Evolutionary conservation across 1,140 invertebrate genomes (phyloP), one percentile per base, ranked within the genome.

Genomic region (Cydia amplana): DNA sequence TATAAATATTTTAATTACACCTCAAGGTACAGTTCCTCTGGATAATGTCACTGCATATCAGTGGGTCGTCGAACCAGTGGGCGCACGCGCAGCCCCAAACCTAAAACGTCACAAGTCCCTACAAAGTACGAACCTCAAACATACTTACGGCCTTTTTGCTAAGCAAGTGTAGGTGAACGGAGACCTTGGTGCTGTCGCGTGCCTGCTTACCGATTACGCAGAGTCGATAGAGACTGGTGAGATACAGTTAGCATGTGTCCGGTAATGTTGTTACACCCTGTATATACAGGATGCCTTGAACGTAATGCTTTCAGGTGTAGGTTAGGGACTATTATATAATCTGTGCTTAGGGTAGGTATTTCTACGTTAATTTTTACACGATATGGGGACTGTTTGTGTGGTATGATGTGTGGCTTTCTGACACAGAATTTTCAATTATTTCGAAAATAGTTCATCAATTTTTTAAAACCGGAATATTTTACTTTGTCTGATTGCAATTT

Each of bases 21-120:
- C 18, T 60, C 20, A 60, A 60, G 28, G 64, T 36, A 65, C 14
- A 23, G 9, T 32, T 70, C 65, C 36, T 70, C 16, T 16, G n/a
- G 7, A 70, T 43, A 70, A 70, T 40, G 65, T 18, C 32, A 18
- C 20, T 36, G 25, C 65, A 70, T 80, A 83, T 79, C 72, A 75
- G 83, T 82, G 83, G 83, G 86, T 86, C 85, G 84, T 82, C 85
- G 87, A 87, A 88, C 85, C 79, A 85, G 79, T 82, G 78, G 60
- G 72, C 72, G 40, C 40, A 18, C 0, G 9, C 75, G 67, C 51
- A 70, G 79, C 7, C 60, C 76, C 43, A 25, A 78, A 60, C 12
- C 6, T 20, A 23, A 60, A 60, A 60, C 20, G 55, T 60, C 2
- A 60, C 20, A 60, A 60, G 20, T 23, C 9, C 7, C 20, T 60